A percentile compares a stretch with the other conserved stretches of the same genome.
phyloP scores from a whole-genome alignment of 2,888 invertebrate species.

The Euplexia lucipara region DNA sequence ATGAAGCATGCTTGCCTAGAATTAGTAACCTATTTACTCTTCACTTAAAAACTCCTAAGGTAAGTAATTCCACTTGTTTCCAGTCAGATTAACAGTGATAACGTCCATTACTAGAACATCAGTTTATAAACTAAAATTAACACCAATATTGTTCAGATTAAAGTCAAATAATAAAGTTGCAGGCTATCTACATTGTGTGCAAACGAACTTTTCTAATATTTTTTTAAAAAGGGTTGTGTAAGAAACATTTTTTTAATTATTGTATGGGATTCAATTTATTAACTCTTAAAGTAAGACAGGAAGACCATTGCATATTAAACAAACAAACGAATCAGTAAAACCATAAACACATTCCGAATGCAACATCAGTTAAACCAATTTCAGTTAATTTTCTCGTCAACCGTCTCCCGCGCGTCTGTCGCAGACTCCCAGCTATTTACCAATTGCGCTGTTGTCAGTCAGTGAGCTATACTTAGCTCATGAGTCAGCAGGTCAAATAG shows the following conservation, averaged over 20 bases:
- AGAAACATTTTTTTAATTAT: no score
- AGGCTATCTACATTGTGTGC: no score
- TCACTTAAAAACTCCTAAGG: no score
- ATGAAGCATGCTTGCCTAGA: no score
- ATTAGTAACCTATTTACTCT: no score
- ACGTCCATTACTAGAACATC: slow-evolving; percentile 6
- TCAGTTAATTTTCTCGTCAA: slow-evolving; percentile 12
- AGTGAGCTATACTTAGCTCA: slow-evolving; percentile 44
- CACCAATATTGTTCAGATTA: no score
- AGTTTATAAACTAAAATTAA: no score
- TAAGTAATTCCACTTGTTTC: no score
- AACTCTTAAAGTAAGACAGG: not conserved
- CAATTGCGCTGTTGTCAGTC: slow-evolving; percentile 40
- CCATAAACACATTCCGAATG: not conserved
- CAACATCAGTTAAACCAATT: slow-evolving; percentile 11
- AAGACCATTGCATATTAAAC: no score
- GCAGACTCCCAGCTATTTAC: slow-evolving; percentile 24
- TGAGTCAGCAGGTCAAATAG: slow-evolving; percentile 61
- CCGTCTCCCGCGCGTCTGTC: slow-evolving; percentile 46
- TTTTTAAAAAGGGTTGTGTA: no score
- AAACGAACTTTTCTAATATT: not conserved
- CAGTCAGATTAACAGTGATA: not conserved
- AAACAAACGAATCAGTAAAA: not conserved
- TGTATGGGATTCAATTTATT: not conserved
- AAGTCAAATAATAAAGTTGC: no score